Percentiles rank a stretch among this genome's conserved stretches.
These are phyloP conservation scores for Rana temporaria DNA, from an alignment of 2,113 vertebrate genomes.

Conservation along the genomic window DNA sequence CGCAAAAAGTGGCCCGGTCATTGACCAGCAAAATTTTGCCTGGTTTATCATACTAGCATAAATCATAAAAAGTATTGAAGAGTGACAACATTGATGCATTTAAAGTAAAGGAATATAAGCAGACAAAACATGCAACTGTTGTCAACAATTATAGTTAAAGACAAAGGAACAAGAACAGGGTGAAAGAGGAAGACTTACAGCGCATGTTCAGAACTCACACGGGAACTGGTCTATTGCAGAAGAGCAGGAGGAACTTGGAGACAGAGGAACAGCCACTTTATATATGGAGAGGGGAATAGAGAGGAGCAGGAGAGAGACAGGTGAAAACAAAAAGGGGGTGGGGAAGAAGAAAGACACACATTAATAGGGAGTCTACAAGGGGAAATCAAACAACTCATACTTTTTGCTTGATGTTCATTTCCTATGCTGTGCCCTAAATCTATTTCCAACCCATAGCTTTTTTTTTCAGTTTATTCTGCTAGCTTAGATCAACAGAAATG, in stretches of 20 bases:
- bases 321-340: slow-evolving; percentile 56
- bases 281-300: slow-evolving; percentile 64
- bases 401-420: no score
- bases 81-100: not conserved
- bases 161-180: slow-evolving; percentile 50
- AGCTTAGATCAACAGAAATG: no score
- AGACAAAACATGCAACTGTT: slow-evolving; percentile 1
- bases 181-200: slow-evolving; percentile 75
- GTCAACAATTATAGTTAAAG: not conserved
- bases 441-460: no score
- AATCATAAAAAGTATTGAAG: not conserved
- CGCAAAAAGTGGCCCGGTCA: no score
- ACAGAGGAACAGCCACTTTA: slow-evolving; percentile 90
- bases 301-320: slow-evolving; percentile 63
- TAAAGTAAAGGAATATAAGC: not conserved
- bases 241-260: slow-evolving; percentile 92
- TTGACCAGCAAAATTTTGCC: no score
- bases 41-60: not conserved
- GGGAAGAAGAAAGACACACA: slow-evolving; percentile 61
- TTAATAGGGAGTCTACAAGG: slow-evolving; percentile 58
- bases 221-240: slow-evolving; percentile 94
- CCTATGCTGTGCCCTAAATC: no score
- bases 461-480: no score
- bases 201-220: slow-evolving; percentile 80
- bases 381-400: slow-evolving; percentile 13